A percentile compares a stretch with the other conserved stretches of the same genome.
Conservation (phyloP, 2,797 vertebrate genomes). For the Microcaecilia unicolor region DNA sequence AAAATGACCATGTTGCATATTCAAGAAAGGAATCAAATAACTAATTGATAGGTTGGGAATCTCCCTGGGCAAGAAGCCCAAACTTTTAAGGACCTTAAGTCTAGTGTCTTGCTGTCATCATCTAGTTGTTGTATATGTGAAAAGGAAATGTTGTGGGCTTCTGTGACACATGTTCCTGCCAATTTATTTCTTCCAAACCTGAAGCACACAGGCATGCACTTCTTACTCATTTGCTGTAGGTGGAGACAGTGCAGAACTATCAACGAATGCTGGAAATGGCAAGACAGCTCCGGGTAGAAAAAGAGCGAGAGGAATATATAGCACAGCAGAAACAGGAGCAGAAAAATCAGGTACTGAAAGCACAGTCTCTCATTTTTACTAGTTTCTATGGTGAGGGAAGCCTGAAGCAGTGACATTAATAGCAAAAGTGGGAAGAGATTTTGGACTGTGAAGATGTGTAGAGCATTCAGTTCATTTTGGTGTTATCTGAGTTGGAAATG, state of each 20-base stretch:
- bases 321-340: conserved; percentile 90
- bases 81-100: conserved; percentile 37
- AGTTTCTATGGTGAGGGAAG: too few relatives aligned
- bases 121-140: conserved; percentile 37
- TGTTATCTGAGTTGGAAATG: too few relatives aligned
- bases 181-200: conserved; percentile 39
- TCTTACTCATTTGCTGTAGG: conserved; percentile 68
- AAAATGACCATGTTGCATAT: conserved; percentile 40
- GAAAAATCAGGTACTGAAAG: conserved; percentile 90
- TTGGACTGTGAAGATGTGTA: too few relatives aligned
- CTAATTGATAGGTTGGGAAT: conserved; percentile 46
- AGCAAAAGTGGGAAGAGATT: too few relatives aligned
- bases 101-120: conserved; percentile 40
- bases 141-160: conserved; percentile 41
- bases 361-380: too few relatives aligned
- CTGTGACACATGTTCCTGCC: conserved; percentile 39
- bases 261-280: conserved; percentile 90
- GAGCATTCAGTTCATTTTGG: too few relatives aligned
- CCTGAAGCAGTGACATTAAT: too few relatives aligned
- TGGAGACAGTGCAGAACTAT: conserved; percentile 94
- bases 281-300: conserved; percentile 85
- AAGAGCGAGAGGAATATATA: conserved; percentile 84
- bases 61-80: conserved; percentile 43
- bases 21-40: conserved; percentile 43
- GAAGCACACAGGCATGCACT: conserved; percentile 41